Conservation (phyloP, 2,113 vertebrate genomes). For the Poeciliopsis occidentalis region DNA sequence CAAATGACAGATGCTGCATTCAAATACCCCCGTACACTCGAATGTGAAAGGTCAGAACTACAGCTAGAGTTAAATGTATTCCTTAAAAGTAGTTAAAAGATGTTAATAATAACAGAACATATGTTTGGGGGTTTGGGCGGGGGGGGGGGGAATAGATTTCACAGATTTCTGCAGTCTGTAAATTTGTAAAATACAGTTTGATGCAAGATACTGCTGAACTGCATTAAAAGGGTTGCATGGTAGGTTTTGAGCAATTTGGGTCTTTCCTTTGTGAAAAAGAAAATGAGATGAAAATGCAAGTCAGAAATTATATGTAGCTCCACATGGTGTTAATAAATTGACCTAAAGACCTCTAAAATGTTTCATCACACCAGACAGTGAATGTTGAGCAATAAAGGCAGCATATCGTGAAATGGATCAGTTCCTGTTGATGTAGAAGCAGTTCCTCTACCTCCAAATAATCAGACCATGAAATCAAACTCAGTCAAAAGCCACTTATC, state of each 20-base stretch:
- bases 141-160: background rate
- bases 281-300: background rate
- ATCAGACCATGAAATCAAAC: background rate
- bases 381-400: slow-evolving; percentile 12
- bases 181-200: background rate
- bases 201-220: background rate
- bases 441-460: slow-evolving; percentile 12
- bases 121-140: too few relatives aligned
- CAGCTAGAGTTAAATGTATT: background rate
- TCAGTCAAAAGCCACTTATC: background rate
- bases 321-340: background rate
- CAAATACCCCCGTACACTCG: slow-evolving; percentile 13
- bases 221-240: background rate
- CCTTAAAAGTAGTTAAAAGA: background rate
- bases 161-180: background rate
- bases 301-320: background rate
- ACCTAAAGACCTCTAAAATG: background rate
- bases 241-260: background rate
- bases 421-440: slow-evolving; percentile 43
- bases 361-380: background rate
- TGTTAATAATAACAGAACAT: background rate
- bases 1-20: slow-evolving; percentile 40
- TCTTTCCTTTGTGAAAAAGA: background rate
- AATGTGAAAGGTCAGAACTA: slow-evolving; percentile 28
- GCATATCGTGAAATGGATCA: slow-evolving; percentile 20